Conservation (phyloP, 2,113 vertebrate species). For the Mobula birostris region DNA sequence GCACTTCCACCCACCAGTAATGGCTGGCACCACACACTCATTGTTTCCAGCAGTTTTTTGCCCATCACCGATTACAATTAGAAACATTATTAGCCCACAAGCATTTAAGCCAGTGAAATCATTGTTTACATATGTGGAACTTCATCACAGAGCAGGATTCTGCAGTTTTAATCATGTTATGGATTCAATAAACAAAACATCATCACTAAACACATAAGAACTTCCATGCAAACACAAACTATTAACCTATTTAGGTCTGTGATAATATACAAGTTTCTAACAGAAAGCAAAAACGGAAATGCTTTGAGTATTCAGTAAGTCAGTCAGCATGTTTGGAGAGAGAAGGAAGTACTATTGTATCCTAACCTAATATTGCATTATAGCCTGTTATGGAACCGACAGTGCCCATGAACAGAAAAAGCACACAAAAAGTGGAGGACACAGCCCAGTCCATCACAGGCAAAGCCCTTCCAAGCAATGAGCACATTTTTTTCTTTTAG, state of each 20-base stretch:
- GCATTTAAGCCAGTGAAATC: neutral
- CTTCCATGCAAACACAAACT: neutral
- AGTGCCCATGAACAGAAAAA: too few species aligned
- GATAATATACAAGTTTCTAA: neutral
- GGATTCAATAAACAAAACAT: neutral
- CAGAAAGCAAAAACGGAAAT: too few species aligned
- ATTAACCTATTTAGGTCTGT: too few species aligned
- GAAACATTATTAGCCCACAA: neutral
- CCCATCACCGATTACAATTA: neutral
- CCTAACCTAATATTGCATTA: too few species aligned
- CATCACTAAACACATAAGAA: neutral
- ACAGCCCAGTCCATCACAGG: too few species aligned
- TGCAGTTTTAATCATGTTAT: neutral
- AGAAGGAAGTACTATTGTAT: too few species aligned
- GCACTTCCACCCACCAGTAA: neutral
- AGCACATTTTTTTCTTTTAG: too few species aligned
- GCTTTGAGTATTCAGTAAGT: too few species aligned
- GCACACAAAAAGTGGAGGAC: too few species aligned
- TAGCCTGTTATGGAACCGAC: too few species aligned
- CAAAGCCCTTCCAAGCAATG: too few species aligned
- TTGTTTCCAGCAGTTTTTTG: neutral
- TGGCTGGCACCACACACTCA: neutral
- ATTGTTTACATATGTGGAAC: neutral
- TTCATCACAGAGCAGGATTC: neutral
- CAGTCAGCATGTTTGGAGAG: too few species aligned